These are phyloP conservation scores for Pseudeuparius sepicola DNA, from an alignment of 2,888 invertebrate species.

Conservation along the genomic window DNA sequence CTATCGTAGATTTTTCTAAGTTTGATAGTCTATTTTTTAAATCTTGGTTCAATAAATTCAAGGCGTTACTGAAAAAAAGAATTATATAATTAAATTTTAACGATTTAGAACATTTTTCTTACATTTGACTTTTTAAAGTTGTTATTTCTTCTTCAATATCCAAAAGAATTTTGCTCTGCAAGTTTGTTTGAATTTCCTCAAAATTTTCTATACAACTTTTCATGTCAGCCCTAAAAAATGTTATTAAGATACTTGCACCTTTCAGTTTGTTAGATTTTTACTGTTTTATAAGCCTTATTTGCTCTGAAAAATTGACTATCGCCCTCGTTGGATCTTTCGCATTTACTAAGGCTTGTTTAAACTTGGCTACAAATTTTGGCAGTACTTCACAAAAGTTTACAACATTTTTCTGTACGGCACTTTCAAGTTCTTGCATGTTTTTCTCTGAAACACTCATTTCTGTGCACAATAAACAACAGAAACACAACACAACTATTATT, in stretches of 20 bases:
- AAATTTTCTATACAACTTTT: slow-evolving; percentile 41
- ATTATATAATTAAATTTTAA: not conserved
- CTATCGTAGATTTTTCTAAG: slow-evolving; percentile 29
- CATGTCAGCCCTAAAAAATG: slow-evolving; percentile 40
- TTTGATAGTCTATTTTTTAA: slow-evolving; percentile 30
- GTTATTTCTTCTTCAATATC: slow-evolving; percentile 36
- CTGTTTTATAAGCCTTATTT: too few relatives aligned
- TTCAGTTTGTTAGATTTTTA: too few relatives aligned
- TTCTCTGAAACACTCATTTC: too few relatives aligned
- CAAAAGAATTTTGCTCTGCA: slow-evolving; percentile 38
- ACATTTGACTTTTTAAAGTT: slow-evolving; percentile 8
- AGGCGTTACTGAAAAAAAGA: slow-evolving; percentile 28
- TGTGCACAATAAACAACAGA: too few relatives aligned
- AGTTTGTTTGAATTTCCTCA: slow-evolving; percentile 37
- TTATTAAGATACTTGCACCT: too few relatives aligned
- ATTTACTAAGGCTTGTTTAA: slow-evolving; percentile 43
- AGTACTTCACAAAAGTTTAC: slow-evolving; percentile 45
- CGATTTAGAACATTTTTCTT: slow-evolving; percentile 4
- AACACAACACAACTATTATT: too few relatives aligned
- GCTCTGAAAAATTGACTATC: too few relatives aligned
- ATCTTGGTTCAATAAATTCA: slow-evolving; percentile 30
- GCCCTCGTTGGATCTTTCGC: too few relatives aligned
- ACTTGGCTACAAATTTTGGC: slow-evolving; percentile 44
- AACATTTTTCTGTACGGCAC: slow-evolving; percentile 43
- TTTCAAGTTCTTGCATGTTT: slow-evolving; percentile 21